Evolutionary conservation across 1,140 invertebrate species (phyloP).

Genomic region (Trichomalopsis sarcophagae): DNA sequence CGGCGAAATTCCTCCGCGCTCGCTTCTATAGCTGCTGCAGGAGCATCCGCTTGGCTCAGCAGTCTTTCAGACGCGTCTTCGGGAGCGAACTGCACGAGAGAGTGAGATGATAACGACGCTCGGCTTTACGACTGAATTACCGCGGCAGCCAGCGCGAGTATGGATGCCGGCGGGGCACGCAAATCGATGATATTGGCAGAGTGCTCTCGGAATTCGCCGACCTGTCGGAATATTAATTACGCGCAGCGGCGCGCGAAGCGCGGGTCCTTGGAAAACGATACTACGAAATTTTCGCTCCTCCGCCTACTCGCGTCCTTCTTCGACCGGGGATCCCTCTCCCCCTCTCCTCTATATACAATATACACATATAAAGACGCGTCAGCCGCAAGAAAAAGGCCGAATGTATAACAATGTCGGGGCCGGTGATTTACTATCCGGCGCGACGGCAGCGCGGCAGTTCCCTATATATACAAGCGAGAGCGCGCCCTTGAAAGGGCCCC

Average conservation of each 20-base stretch:
- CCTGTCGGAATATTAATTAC: too few species aligned
- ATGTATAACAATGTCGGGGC: constrained; percentile 46
- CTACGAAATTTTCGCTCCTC: background rate
- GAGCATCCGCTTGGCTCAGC: background rate
- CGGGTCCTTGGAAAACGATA: too few species aligned
- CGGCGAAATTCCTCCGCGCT: constrained; percentile 17
- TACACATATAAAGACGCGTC: constrained; percentile 5
- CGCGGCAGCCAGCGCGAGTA: background rate
- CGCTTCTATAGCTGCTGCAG: background rate
- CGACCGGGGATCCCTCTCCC: background rate
- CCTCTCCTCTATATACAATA: background rate
- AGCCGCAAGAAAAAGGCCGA: constrained; percentile 33
- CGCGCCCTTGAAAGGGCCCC: constrained; percentile 39
- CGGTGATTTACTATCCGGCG: constrained; percentile 38
- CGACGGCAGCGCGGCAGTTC: background rate
- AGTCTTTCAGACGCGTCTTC: background rate
- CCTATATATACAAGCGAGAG: constrained; percentile 12
- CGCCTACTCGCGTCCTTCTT: too few species aligned
- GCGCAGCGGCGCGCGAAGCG: too few species aligned
- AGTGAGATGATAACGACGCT: background rate
- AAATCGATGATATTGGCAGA: background rate
- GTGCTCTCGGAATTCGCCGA: too few species aligned
- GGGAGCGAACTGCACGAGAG: background rate
- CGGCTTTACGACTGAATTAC: constrained; percentile 1
- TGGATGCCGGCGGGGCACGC: background rate